Evolutionary conservation across 1,140 invertebrate species (phyloP).

Genomic region (Pachypeltis micranthus): DNA sequence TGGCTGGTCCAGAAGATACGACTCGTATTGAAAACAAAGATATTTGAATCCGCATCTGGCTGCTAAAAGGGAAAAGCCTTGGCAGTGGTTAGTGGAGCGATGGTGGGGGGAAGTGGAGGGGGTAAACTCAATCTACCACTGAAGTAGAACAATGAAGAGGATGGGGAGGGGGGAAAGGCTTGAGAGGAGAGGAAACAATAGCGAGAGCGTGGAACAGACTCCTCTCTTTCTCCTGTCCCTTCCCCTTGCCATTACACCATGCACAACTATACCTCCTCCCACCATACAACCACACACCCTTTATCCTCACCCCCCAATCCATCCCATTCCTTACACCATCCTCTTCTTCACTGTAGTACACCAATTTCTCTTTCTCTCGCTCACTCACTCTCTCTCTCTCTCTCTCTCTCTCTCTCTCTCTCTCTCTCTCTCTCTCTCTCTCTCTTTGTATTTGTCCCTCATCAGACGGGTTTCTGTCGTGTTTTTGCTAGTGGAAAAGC

Average conservation of each 20-base stretch:
- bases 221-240: neutral
- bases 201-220: neutral
- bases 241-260: neutral
- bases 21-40: conserved; percentile 6
- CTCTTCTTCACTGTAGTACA: too few species aligned
- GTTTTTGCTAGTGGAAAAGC: neutral
- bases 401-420: neutral
- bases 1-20: neutral
- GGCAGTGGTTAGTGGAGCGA: too few species aligned
- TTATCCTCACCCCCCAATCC: too few species aligned
- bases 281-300: too few species aligned
- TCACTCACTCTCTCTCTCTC: too few species aligned
- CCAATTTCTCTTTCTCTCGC: too few species aligned
- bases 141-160: conserved; percentile 1
- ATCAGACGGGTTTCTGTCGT: conserved; percentile 7
- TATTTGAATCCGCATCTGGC: conserved; percentile 3
- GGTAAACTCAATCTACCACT: conserved; percentile 9
- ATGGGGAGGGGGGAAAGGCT: neutral
- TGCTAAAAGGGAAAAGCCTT: neutral
- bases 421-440: neutral
- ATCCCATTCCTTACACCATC: too few species aligned
- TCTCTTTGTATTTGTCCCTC: neutral
- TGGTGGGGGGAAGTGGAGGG: neutral
- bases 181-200: neutral
- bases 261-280: too few species aligned